Evolutionary conservation across 2,113 vertebrate species (phyloP).

Genomic region (Forbesichthys papilliferus): DNA sequence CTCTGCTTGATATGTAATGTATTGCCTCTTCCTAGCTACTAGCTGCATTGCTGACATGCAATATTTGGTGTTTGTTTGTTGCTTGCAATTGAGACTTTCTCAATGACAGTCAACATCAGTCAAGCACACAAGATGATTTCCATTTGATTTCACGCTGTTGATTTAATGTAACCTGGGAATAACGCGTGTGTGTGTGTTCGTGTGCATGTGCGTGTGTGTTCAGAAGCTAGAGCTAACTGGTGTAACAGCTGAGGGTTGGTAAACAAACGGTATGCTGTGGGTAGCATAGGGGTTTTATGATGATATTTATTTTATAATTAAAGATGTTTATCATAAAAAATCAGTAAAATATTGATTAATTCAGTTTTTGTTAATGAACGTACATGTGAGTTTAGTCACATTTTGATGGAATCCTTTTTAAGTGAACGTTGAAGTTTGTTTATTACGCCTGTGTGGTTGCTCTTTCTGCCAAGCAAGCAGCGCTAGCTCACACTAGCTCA

Average conservation of each 20-base stretch:
- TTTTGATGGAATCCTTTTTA: neutral
- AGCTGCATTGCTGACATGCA: conserved; percentile 2
- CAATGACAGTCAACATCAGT: too few species aligned
- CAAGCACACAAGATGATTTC: neutral
- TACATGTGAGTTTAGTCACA: neutral
- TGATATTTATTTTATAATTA: neutral
- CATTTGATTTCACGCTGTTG: neutral
- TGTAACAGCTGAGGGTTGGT: neutral
- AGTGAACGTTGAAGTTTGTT: too few species aligned
- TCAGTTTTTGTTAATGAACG: neutral
- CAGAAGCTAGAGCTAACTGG: too few species aligned
- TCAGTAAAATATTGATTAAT: neutral
- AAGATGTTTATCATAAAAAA: neutral
- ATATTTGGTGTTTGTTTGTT: neutral
- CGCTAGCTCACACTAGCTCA: neutral
- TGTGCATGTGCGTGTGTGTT: neutral
- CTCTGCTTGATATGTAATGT: neutral
- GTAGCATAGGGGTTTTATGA: neutral
- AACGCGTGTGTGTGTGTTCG: neutral
- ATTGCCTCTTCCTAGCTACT: neutral
- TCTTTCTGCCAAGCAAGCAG: neutral
- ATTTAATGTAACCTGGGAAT: neutral
- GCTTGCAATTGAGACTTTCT: neutral
- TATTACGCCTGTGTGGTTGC: neutral
- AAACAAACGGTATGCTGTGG: neutral